Evolutionary conservation across 1,140 invertebrate species (phyloP), one percentile per base, ranked within the genome.

Genomic region (Drosophila tsacasi): DNA sequence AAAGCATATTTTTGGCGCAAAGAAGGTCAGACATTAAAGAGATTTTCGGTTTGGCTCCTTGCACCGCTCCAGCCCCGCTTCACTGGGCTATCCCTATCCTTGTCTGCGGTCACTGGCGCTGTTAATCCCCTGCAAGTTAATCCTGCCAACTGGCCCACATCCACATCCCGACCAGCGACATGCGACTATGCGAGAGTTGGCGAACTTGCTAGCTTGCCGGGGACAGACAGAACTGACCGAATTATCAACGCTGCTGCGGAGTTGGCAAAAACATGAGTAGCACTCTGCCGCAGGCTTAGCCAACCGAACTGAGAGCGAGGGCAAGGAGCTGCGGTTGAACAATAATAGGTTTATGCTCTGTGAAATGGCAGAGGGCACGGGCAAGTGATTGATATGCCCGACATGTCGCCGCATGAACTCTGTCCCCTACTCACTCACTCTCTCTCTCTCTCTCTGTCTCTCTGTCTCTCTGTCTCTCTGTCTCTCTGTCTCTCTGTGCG

Each of bases 321-420:
- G 25, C 19, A 37, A 57, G 25, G 54, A 76, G 73, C 52, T 86
- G 79, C 73, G 83, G 80, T 72, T 61, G 80, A 61, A 84, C 89
- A 89, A 89, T 89, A 87, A 87, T 87, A 89, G 77, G 76, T 79
- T 79, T 79, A 79, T 79, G 66, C 55, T 55, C 60, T 21, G 40
- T 37, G 42, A 60, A 42, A 63, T 68, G 83, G 71, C 83, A 76
- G 64, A 54, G 66, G 55, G 49, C 72, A 80, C 12, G 37, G 54
- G 35, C 54, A 39, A 67, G 80, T 89, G 83, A 86, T 87, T 86
- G 83, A 86, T 87, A 86, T 86, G 84, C 80, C 72, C 63, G 76
- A 83, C 85, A 71, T 86, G 80, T 89, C 66, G 59, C 76, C 64
- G 76, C 63, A 64, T 40, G 44, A 73, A 55, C 40, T 64, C 35